Base-by-base conservation (phyloP, 2,113 vertebrate species). In the Aptenodytes forsteri region DNA sequence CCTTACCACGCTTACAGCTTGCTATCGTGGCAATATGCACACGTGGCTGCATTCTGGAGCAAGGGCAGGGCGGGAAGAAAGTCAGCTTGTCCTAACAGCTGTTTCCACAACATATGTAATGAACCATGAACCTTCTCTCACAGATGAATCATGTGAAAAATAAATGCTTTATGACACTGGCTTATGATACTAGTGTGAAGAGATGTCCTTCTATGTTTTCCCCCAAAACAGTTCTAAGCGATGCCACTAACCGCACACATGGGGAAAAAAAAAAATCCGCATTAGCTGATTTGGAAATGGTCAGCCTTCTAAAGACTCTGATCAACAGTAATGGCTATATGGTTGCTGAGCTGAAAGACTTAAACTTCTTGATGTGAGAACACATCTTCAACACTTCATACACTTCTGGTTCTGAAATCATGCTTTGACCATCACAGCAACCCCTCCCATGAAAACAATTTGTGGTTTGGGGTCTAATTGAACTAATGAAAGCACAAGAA, bases 21-120 rank as follows among this genome's bases (percentile, higher is more conserved):
- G 22, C 16, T 66, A 0, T 55, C 3, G 0, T 49, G 67, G 61
- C 59, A 86, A 12, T 27, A 21, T 5, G 64, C 14, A 83, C 76
- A 70, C 4, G 0, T 81, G 66, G 42, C 22, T 2, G 1, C 55
- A 6, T 59, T 83, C 66, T 42, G 22, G 58, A 23, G 20, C 66
- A 58, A 32, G 30, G 72, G 20, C 54, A 54, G 75, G 6, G 50
- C 42, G 83, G 34, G n/a, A 92, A 49, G 72, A 80, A 92, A 83
- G 49, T 62, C 75, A 81, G 27, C 29, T 55, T 55, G 15, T 30
- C 11, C 32, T 38, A 72, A 69, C 54, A 87, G 49, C 44, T 69
- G 30, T 58, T 93, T 77, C 54, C 32, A 58, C 3, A 0, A 40
- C 0, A 0, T 72, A 27, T 4, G 10, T 38, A 46, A 21, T 4